Evolutionary conservation across 2,888 invertebrate species (phyloP), one percentile per base, ranked within the genome.

Genomic region (Chloroclysta siterata): DNA sequence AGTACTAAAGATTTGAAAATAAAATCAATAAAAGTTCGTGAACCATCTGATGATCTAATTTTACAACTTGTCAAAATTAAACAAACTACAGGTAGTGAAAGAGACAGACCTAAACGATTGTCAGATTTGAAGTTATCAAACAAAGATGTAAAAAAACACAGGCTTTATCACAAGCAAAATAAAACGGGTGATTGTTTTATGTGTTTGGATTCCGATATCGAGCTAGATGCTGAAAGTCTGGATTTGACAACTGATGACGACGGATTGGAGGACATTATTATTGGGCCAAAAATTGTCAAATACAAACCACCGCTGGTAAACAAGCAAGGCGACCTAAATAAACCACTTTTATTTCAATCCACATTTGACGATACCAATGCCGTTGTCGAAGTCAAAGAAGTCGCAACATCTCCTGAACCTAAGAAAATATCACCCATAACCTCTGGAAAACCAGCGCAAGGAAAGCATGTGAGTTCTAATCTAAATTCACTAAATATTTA

Each of bases 231-330:
- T 39, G 68, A 66, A 60, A 59, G 53, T 60, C 55, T 81, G 48
- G 72, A 73, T 60, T 73, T 82, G 17, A 78, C 78, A 54, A 59
- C 70, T 11, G 63, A 46, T 6, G 17, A 51, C 14, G 33, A 14
- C 29, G 14, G 72, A 63, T 48, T 63, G 11, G 59, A 51, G 52
- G 80, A 85, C 42, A 78, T 87, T 46, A 82, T 89, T 59, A 77
- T 84, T 51, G 87, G 88, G 0, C 68, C 79, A 62, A 81, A 83
- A 65, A 79, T 88, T 56, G 73, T 71, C 8, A 84, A 81, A 69
- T 71, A 73, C 57, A 84, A 77, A 71, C 63, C 66, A 15, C 70
- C 72, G 4, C 56, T 58, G 8, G 17, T 41, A 36, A 66, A 75
- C 41, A 74, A 73, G 63, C 53, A 48, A 14, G 63, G 68, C 56